Conservation (phyloP, 2,888 invertebrate genomes). For the Drosophila mimetica region DNA sequence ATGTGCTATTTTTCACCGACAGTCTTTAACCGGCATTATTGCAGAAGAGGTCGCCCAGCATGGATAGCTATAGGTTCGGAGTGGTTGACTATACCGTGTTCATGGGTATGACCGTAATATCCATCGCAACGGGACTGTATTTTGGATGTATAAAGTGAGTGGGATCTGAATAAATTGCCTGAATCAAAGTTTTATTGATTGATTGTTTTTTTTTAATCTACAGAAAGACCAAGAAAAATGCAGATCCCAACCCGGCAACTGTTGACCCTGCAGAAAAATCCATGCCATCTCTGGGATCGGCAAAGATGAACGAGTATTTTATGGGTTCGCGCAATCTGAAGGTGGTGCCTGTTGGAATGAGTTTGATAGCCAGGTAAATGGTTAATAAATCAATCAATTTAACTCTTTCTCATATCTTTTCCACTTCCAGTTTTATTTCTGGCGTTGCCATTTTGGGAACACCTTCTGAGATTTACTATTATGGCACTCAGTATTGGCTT, state of each 20-base stretch:
- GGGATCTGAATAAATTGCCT: no score
- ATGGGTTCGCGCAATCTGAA: slow-evolving; percentile 90
- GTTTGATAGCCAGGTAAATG: slow-evolving; percentile 91
- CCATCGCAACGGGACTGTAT: slow-evolving; percentile 91
- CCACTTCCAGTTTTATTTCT: slow-evolving; percentile 89
- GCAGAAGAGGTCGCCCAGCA: slow-evolving; percentile 20
- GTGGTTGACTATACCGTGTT: slow-evolving; percentile 89
- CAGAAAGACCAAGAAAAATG: slow-evolving; percentile 51
- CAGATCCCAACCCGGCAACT: slow-evolving; percentile 8
- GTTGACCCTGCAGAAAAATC: neutral
- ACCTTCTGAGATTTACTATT: slow-evolving; percentile 94
- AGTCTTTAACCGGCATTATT: slow-evolving; percentile 3
- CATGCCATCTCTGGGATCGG: slow-evolving; percentile 83
- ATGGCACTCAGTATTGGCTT: slow-evolving; percentile 92
- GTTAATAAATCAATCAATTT: no score
- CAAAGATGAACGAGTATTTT: slow-evolving; percentile 89
- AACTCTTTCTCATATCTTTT: neutral
- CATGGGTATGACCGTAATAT: slow-evolving; percentile 88
- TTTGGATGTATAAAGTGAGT: slow-evolving; percentile 82
- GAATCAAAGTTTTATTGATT: no score
- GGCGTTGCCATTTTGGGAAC: slow-evolving; percentile 94
- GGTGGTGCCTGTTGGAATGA: slow-evolving; percentile 93
- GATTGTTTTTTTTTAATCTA: neutral
- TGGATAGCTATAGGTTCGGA: slow-evolving; percentile 70
- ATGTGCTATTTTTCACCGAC: neutral